A percentile compares a stretch with the other conserved stretches of the same genome.
phyloP scores from a whole-genome alignment of 2,113 vertebrate genomes.

The Pardalotus punctatus region DNA sequence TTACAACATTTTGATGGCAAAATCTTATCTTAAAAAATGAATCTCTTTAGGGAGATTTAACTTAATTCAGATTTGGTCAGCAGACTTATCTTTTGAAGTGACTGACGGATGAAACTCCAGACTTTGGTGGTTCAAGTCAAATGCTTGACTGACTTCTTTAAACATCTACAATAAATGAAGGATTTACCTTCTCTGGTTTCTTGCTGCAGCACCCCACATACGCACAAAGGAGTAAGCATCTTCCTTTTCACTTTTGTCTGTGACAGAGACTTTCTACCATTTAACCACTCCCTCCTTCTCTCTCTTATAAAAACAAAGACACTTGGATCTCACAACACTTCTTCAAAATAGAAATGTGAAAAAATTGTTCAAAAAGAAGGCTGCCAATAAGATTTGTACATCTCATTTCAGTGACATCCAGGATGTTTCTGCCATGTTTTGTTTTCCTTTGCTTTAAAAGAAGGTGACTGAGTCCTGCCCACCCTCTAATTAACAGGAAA shows the following conservation, averaged over 20 bases:
- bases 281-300: not conserved
- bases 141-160: not conserved
- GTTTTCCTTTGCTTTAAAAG: not conserved
- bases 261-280: not conserved
- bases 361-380: not conserved
- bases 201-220: not conserved
- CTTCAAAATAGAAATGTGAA: not conserved
- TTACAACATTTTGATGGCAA: not conserved
- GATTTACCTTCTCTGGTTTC: not conserved
- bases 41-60: not conserved
- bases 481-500: not conserved
- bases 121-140: not conserved
- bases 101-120: not conserved
- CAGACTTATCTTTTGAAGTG: not conserved
- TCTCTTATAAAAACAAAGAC: not conserved
- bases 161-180: not conserved
- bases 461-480: not conserved
- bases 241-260: not conserved
- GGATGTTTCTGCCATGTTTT: not conserved
- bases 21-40: not conserved
- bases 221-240: not conserved
- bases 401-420: not conserved
- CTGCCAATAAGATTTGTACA: not conserved
- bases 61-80: not conserved
- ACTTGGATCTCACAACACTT: not conserved